Evolutionary conservation across 2,888 invertebrate species (phyloP).

Genomic region (Himalopsyche anomala): DNA sequence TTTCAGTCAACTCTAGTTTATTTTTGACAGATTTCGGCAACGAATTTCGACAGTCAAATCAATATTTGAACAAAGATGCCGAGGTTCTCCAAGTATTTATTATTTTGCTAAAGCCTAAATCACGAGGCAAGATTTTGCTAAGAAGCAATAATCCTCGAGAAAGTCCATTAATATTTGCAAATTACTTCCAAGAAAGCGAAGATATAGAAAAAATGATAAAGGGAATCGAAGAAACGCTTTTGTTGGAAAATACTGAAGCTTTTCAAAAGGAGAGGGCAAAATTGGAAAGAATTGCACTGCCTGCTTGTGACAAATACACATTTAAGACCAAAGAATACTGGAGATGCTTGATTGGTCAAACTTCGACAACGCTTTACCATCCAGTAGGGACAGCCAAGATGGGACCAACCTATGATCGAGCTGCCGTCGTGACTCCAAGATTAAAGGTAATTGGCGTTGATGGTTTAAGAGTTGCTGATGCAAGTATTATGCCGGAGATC

Average conservation of each 20-base stretch:
- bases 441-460: conserved; percentile 80
- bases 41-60: conserved; percentile 60
- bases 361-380: conserved; percentile 82
- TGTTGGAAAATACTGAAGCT: conserved; percentile 70
- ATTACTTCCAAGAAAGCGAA: conserved; percentile 76
- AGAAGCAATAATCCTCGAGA: conserved; percentile 75
- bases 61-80: conserved; percentile 61
- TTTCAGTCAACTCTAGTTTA: background rate
- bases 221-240: conserved; percentile 69
- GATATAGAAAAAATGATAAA: conserved; percentile 73
- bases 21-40: conserved; percentile 66
- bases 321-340: conserved; percentile 77
- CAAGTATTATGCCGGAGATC: conserved; percentile 86
- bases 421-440: conserved; percentile 82
- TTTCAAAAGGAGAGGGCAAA: conserved; percentile 69
- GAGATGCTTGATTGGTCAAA: conserved; percentile 81
- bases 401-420: conserved; percentile 79
- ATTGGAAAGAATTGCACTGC: conserved; percentile 67
- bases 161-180: conserved; percentile 77
- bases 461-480: conserved; percentile 83
- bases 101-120: conserved; percentile 72
- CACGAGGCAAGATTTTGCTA: conserved; percentile 76
- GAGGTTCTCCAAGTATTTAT: conserved; percentile 67
- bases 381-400: conserved; percentile 84
- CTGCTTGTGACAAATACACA: conserved; percentile 67